Evolutionary conservation across 2,113 vertebrate species (phyloP).

Genomic region (Notothenia coriiceps): DNA sequence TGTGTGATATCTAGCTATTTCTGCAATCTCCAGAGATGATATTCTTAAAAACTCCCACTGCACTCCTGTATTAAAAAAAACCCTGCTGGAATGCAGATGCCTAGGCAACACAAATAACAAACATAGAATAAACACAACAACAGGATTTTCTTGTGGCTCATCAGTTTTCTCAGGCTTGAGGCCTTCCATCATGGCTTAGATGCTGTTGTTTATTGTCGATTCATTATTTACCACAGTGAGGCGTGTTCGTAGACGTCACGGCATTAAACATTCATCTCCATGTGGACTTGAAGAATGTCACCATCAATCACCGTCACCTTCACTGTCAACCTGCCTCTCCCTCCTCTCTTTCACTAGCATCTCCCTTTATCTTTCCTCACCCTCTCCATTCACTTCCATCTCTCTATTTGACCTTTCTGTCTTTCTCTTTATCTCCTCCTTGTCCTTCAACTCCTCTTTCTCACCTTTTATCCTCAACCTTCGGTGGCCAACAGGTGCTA

Average conservation of each 20-base stretch:
- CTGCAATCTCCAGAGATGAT: slow-evolving; percentile 56
- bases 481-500: too few species aligned
- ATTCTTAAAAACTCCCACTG: slow-evolving; percentile 53
- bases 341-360: slow-evolving; percentile 7
- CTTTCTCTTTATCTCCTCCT: slow-evolving; percentile 36
- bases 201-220: slow-evolving; percentile 71
- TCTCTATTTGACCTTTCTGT: slow-evolving; percentile 55
- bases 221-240: slow-evolving; percentile 73
- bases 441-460: slow-evolving; percentile 27
- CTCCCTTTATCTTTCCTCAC: slow-evolving; percentile 29
- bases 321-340: slow-evolving; percentile 62
- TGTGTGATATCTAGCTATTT: slow-evolving; percentile 53
- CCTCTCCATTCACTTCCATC: slow-evolving; percentile 26
- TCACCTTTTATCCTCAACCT: slow-evolving; percentile 2
- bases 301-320: slow-evolving; percentile 77
- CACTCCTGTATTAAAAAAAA: slow-evolving; percentile 20
- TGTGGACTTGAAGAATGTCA: slow-evolving; percentile 77
- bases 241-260: slow-evolving; percentile 58
- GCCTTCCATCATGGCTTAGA: slow-evolving; percentile 10
- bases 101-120: slow-evolving; percentile 8
- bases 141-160: slow-evolving; percentile 26
- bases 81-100: slow-evolving; percentile 19
- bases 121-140: slow-evolving; percentile 14
- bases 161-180: slow-evolving; percentile 33
- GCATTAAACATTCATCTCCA: slow-evolving; percentile 80